A percentile compares a stretch with the other conserved stretches of the same genome.
Evolutionary conservation across 1,140 invertebrate genomes (phyloP).

Genomic region (Macrobrachium rosenbergii): DNA sequence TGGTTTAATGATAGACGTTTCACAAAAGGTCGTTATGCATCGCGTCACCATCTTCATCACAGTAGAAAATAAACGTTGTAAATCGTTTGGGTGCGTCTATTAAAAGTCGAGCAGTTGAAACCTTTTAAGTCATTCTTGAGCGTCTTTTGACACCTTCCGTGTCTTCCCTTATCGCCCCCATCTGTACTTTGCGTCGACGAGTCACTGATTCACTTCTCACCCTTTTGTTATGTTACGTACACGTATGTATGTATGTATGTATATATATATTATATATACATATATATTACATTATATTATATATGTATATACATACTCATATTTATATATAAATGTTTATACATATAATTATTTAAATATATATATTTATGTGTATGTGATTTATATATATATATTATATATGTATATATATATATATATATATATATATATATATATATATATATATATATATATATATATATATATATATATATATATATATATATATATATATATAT

Average conservation of each 20-base stretch:
- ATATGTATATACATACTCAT: background rate
- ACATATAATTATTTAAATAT: background rate
- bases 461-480: slow-evolving; percentile 1
- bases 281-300: background rate
- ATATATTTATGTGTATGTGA: background rate
- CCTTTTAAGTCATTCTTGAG: too few relatives aligned
- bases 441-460: background rate
- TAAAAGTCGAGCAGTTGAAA: too few relatives aligned
- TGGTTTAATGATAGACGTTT: too few relatives aligned
- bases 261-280: background rate
- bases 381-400: background rate
- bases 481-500: slow-evolving; percentile 5
- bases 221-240: too few relatives aligned
- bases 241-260: background rate
- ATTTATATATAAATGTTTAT: background rate
- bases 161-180: too few relatives aligned
- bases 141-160: too few relatives aligned
- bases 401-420: background rate
- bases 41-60: too few relatives aligned
- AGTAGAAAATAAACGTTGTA: too few relatives aligned
- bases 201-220: too few relatives aligned
- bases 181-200: too few relatives aligned
- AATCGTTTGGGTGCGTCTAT: too few relatives aligned
- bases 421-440: background rate
- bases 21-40: too few relatives aligned